These are phyloP conservation scores for Apostichopus japonicus DNA, from an alignment of 35 echinoderm and acorn worm species.

Conservation along the genomic window DNA sequence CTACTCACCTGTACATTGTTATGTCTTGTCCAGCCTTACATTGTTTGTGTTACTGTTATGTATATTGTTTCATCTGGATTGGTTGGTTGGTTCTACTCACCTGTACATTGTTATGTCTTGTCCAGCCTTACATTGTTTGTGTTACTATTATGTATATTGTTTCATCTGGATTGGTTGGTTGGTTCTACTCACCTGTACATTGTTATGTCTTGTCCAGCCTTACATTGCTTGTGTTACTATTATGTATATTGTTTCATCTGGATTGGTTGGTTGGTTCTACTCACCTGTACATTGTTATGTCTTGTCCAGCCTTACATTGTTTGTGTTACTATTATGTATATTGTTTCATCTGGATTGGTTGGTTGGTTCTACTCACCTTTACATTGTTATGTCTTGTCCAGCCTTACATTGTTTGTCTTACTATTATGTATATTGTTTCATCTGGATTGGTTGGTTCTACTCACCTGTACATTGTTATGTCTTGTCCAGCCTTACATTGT, in stretches of 20 bases:
- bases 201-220: constrained; percentile 47
- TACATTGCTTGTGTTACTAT: neutral
- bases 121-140: neutral
- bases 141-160: neutral
- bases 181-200: constrained; percentile 82
- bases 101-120: constrained; percentile 84
- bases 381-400: constrained; percentile 75
- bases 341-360: no score
- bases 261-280: neutral
- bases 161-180: no score
- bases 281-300: constrained; percentile 87
- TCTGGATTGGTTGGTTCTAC: neutral
- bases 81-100: constrained; percentile 38
- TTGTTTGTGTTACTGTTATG: neutral
- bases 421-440: neutral
- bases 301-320: neutral
- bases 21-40: constrained; percentile 34
- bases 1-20: constrained; percentile 84
- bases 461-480: constrained; percentile 87
- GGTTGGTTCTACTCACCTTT: constrained; percentile 67
- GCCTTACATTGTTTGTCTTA: neutral
- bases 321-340: neutral
- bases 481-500: neutral
- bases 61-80: no score
- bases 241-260: neutral